Percentiles rank a stretch among this genome's conserved stretches.
These are phyloP conservation scores for Strix occidentalis DNA, from an alignment of 2,797 vertebrate genomes.

Conservation along the genomic window DNA sequence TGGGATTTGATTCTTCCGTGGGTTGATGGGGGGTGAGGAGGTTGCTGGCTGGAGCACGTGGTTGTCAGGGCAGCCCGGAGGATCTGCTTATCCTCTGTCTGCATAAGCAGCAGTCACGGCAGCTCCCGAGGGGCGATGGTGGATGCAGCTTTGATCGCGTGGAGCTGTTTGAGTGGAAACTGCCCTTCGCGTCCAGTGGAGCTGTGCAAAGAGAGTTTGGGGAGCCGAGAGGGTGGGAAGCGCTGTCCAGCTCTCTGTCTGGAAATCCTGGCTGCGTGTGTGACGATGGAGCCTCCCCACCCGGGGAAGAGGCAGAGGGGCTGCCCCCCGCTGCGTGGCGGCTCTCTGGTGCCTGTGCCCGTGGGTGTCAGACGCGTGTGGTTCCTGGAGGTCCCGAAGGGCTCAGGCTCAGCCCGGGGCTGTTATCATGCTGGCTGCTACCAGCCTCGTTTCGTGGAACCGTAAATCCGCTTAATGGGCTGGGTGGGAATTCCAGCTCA, in stretches of 20 bases:
- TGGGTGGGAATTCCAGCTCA: constrained; percentile 44
- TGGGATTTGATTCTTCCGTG: background rate
- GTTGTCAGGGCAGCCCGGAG: background rate
- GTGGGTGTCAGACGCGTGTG: rapidly evolving
- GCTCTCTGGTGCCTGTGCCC: background rate
- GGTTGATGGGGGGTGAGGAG: too few relatives aligned
- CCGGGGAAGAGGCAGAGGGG: background rate
- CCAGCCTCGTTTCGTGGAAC: background rate
- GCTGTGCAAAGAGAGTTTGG: background rate
- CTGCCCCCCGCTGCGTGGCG: rapidly evolving
- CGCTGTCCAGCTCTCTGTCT: rapidly evolving
- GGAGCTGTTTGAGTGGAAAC: background rate
- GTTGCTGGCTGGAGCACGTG: background rate
- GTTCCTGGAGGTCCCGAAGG: background rate
- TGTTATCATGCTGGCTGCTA: background rate
- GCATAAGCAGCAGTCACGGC: rapidly evolving
- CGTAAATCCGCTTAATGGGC: constrained; percentile 40
- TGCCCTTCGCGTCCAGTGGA: background rate
- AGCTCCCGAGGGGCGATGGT: rapidly evolving
- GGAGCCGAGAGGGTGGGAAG: background rate
- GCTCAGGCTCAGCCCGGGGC: background rate
- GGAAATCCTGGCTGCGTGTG: background rate
- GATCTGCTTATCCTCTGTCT: background rate
- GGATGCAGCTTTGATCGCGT: rapidly evolving
- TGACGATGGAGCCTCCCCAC: background rate